These are phyloP conservation scores for Pachypanchax playfairii DNA, from an alignment of 2,113 vertebrate genomes.

Conservation along the genomic window DNA sequence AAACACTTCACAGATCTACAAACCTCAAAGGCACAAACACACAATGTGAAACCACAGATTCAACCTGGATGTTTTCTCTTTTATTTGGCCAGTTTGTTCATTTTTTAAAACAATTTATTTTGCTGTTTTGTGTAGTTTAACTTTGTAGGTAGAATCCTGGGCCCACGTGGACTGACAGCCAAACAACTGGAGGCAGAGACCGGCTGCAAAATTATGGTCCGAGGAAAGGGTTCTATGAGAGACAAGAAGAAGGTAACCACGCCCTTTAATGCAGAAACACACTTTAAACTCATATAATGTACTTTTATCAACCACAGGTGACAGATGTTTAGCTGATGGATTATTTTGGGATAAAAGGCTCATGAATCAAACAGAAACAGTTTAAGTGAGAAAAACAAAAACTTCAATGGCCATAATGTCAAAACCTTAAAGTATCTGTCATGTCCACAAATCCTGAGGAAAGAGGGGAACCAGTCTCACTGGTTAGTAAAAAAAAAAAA, in stretches of 20 bases:
- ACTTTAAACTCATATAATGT: too few relatives aligned
- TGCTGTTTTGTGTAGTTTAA: constrained; percentile 86
- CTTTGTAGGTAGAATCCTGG: constrained; percentile 98
- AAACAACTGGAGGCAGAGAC: constrained; percentile 99
- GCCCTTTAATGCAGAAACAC: too few relatives aligned
- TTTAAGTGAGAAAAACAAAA: not conserved
- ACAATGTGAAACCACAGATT: constrained; percentile 4
- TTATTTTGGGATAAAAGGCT: not conserved
- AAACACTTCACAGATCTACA: constrained; percentile 53
- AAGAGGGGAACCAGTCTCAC: not conserved
- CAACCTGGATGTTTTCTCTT: not conserved
- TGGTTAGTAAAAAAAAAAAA: too few relatives aligned
- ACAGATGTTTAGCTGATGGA: not conserved
- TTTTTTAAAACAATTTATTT: constrained; percentile 5
- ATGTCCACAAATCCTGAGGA: not conserved
- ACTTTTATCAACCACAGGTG: too few relatives aligned
- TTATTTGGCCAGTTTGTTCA: not conserved
- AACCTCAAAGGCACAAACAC: constrained; percentile 30
- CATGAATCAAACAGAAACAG: not conserved
- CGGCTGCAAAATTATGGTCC: constrained; percentile 99
- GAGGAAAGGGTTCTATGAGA: constrained; percentile 98
- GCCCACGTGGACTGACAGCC: constrained; percentile 95
- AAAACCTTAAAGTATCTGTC: not conserved
- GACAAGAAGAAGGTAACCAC: constrained; percentile 96
- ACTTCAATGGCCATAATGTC: not conserved